A percentile compares a stretch with the other conserved stretches of the same genome.
These are phyloP conservation scores for Lerema accius DNA, from an alignment of 1,140 invertebrate species.

Conservation along the genomic window DNA sequence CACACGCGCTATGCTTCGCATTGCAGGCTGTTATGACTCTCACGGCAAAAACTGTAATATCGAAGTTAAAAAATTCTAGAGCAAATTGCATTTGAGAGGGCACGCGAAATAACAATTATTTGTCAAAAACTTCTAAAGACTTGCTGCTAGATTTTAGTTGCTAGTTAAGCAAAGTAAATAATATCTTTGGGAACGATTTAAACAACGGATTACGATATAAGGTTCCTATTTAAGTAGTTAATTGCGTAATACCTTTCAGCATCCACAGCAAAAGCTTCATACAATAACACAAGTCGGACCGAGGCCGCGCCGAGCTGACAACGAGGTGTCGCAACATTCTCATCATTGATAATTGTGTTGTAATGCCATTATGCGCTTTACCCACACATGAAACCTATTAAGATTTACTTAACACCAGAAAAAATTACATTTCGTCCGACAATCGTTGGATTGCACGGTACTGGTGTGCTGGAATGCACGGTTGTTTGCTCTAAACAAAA, in stretches of 20 bases:
- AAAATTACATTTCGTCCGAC: slow-evolving; percentile 8
- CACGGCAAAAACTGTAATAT: background rate
- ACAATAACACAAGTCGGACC: slow-evolving; percentile 37
- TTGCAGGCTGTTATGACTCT: slow-evolving; percentile 10
- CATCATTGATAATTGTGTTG: slow-evolving; percentile 63
- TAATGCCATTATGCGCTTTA: slow-evolving; percentile 59
- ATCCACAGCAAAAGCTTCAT: slow-evolving; percentile 23
- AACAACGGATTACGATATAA: no score
- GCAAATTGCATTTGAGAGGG: no score
- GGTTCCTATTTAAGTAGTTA: no score
- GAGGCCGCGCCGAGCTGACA: slow-evolving; percentile 27
- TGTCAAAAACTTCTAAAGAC: no score
- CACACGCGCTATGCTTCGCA: slow-evolving; percentile 8
- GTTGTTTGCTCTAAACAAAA: no score
- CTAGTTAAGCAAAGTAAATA: no score
- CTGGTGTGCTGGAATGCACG: no score
- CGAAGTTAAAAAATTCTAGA: no score
- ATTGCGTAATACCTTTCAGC: slow-evolving; percentile 13
- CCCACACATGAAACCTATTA: slow-evolving; percentile 50
- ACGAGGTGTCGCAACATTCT: slow-evolving; percentile 56
- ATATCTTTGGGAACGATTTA: no score
- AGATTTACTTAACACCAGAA: slow-evolving; percentile 42
- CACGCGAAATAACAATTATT: no score
- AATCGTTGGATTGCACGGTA: no score
- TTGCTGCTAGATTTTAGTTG: no score